Base-by-base conservation (phyloP, 53 echinoderm and acorn worm species). In the Paelopatides confundens region DNA sequence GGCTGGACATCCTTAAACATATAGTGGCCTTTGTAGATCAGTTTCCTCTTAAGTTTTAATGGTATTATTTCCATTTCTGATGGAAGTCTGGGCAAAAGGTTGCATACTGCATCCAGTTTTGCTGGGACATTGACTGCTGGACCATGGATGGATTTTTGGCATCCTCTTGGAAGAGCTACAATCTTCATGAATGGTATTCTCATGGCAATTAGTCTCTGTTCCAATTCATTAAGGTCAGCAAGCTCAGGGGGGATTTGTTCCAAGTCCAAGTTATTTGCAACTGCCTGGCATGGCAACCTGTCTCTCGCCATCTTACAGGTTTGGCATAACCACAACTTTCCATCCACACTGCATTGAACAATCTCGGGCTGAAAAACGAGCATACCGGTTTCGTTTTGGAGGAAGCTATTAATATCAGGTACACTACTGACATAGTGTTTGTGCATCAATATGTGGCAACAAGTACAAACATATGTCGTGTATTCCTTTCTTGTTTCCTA, bases 1-100 rank as follows among this genome's bases (percentile, higher is more conserved):
- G n/a, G n/a, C n/a, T n/a, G n/a, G n/a, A n/a, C n/a, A 43, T 87
- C 58, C 35, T 87, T 34, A 63, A 35, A 87, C 36, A 58, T 58
- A 6, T 54, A 62, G 23, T 87, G 30, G 8, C 37, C 76, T 62
- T 71, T 34, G 21, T 37, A 71, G 17, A 14, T 4, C 43, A 71
- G 15, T 71, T 71, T 40, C 17, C 71, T 36, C 33, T 71, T 71
- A 3, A 71, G 27, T 36, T 38, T 38, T 39, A 71, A 24, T 6
- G 71, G 21, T 17, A 71, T 71, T 39, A 38, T 26, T 71, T 71
- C 37, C 17, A 18, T 21, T 21, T 71, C 71, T 24, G 21, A 21
- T 37, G 38, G 38, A 71, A 18, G 18, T 36, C 71, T 36, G 15
- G 71, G 71, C 71, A 71, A 71, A 24, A 27, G 36, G 38, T 21